These are phyloP conservation scores for Danio kyathit DNA, from an alignment of 2,797 vertebrate genomes.

Conservation along the genomic window DNA sequence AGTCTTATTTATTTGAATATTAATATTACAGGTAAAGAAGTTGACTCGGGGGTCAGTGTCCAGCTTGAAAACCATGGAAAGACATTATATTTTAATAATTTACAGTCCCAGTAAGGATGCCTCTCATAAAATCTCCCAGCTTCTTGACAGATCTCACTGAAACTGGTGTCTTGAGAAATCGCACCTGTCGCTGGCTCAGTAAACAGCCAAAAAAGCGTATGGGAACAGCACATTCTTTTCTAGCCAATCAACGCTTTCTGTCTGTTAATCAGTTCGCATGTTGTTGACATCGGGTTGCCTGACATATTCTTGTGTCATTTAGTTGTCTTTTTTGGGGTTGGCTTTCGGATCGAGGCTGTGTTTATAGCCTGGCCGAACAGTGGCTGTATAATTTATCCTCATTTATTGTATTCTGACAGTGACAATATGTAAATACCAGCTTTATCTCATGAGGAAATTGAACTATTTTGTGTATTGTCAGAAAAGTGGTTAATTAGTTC, in stretches of 20 bases:
- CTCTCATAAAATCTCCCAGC: background rate
- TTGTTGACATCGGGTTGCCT: constrained; percentile 12
- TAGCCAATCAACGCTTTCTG: constrained; percentile 10
- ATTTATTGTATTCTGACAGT: background rate
- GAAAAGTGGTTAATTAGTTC: too few relatives aligned
- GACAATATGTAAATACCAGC: background rate
- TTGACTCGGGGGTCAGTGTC: background rate
- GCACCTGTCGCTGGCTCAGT: constrained; percentile 10
- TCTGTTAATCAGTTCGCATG: background rate
- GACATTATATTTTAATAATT: background rate
- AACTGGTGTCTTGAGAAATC: constrained; percentile 21
- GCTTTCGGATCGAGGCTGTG: background rate
- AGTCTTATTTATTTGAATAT: too few relatives aligned
- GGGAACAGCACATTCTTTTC: background rate
- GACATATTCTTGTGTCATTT: constrained; percentile 19
- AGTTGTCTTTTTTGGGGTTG: background rate
- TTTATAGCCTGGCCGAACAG: background rate
- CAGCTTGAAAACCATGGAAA: background rate
- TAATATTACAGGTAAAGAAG: constrained; percentile 3
- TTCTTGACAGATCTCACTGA: constrained; percentile 10
- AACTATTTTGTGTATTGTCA: too few relatives aligned
- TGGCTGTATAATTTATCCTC: background rate
- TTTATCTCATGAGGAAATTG: too few relatives aligned
- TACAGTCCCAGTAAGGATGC: background rate
- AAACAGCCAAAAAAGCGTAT: background rate